Conservation (phyloP, 2,888 invertebrate genomes). For the Nemoura dubitans region DNA sequence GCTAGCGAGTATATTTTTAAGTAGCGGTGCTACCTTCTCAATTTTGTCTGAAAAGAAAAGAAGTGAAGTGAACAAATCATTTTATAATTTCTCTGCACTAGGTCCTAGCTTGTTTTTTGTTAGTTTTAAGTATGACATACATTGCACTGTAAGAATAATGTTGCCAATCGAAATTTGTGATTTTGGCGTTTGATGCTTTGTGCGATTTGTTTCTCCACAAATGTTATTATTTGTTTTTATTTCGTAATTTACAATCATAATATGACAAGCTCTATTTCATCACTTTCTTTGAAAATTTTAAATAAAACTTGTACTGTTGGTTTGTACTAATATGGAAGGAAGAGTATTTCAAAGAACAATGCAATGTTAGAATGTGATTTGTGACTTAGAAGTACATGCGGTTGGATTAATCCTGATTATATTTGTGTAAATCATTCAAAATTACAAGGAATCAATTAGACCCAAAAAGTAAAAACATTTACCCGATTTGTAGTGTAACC, state of each 20-base stretch:
- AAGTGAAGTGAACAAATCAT: neutral
- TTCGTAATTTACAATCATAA: neutral
- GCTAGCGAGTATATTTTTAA: neutral
- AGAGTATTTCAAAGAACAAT: neutral
- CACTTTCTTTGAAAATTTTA: neutral
- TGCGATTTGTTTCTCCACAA: neutral
- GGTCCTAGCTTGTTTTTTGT: neutral
- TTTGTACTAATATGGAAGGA: neutral
- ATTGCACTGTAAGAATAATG: neutral
- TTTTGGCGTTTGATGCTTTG: neutral
- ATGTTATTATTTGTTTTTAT: neutral
- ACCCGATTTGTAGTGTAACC: slow-evolving; percentile 2
- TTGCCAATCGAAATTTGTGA: neutral
- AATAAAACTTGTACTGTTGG: neutral
- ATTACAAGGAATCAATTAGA: neutral
- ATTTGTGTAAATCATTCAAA: neutral
- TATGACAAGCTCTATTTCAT: neutral
- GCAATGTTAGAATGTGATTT: neutral
- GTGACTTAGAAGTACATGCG: no score
- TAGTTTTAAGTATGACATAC: neutral
- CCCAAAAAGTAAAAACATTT: neutral
- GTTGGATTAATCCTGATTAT: neutral
- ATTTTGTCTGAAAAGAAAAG: neutral
- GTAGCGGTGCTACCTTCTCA: neutral
- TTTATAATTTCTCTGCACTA: neutral